Base-by-base conservation (phyloP, 2,888 invertebrate species). In the Acronicta leporina region DNA sequence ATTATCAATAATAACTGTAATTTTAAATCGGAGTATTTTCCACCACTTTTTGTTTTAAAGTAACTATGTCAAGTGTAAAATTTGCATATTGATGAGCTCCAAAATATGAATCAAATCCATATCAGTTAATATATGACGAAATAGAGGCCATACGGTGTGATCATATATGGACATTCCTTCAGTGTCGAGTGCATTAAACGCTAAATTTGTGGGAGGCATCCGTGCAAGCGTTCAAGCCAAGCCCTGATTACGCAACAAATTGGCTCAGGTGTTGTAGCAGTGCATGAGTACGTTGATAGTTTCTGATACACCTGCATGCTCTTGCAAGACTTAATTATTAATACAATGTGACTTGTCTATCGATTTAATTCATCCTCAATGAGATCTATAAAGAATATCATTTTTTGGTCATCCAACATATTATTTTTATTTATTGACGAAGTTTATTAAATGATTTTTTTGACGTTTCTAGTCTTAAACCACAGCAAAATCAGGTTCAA, bases 161-260 rank as follows among this genome's bases (percentile, higher is more conserved):
- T 83, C 77, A 79, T 77, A 81, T 72, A 75, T 73, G 76, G 75
- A 68, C 74, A 83, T 87, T 84, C 80, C 81, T 79, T 69, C 63
- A 78, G 82, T 86, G 84, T 85, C 84, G 85, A 81, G 74, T 64
- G 73, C 77, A 86, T 87, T 84, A 89, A 86, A 81, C 75, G 71
- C 68, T 73, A 73, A 83, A 81, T 85, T 88, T 87, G 84, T 90
- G 77, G 80, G 80, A 82, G 85, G 82, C 77, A 82, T 82, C 81
- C 72, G 53, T 60, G 79, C 78, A 83, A 82, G 73, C 69, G 67
- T 74, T 80, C 77, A 60, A 80, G 82, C 84, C 87, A 79, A 84
- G 83, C 86, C 88, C 85, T 84, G 75, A 71, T 90, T 87, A 80
- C 73, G 85, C 76, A 92, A 92, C 67, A 65, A 74, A 83, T 83